phyloP scores from a whole-genome alignment of 2,888 invertebrate species.

The Papilio gigon region DNA sequence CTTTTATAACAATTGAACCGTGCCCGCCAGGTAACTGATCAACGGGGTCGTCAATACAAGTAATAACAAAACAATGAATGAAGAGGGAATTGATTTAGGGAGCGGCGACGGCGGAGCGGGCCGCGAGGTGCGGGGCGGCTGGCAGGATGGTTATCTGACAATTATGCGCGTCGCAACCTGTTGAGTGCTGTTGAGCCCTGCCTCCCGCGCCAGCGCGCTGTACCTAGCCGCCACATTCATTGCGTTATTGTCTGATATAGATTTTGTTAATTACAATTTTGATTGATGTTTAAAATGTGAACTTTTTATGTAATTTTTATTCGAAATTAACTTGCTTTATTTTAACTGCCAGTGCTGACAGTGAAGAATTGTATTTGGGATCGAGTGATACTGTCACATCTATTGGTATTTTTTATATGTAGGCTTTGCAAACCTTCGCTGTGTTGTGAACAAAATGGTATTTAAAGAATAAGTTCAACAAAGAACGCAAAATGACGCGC shows the following conservation, averaged over 20 bases:
- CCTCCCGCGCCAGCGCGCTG: conserved; percentile 46
- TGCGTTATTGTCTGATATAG: conserved; percentile 2
- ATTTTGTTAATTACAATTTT: conserved; percentile 13
- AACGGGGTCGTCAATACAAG: conserved; percentile 26
- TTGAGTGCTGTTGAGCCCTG: conserved; percentile 47
- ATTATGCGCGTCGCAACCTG: conserved; percentile 39
- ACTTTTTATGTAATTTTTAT: background rate
- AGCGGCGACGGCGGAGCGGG: conserved; percentile 64
- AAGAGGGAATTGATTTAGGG: conserved; percentile 65
- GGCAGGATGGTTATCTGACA: conserved; percentile 26
- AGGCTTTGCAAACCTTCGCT: background rate
- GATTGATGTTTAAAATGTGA: conserved; percentile 5
- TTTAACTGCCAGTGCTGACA: background rate
- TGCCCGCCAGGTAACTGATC: conserved; percentile 6
- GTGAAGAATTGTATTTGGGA: too few relatives aligned
- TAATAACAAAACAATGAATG: conserved; percentile 40
- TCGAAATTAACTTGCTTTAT: background rate
- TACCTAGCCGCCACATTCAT: conserved; percentile 8
- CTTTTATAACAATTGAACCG: conserved; percentile 6
- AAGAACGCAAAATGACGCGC: conserved; percentile 1
- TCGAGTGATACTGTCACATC: background rate
- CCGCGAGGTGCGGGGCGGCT: background rate
- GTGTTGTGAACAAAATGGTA: background rate
- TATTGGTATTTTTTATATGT: background rate
- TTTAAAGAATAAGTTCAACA: background rate